phyloP scores from a whole-genome alignment of 2,797 vertebrate genomes.

The Melopsittacus undulatus region DNA sequence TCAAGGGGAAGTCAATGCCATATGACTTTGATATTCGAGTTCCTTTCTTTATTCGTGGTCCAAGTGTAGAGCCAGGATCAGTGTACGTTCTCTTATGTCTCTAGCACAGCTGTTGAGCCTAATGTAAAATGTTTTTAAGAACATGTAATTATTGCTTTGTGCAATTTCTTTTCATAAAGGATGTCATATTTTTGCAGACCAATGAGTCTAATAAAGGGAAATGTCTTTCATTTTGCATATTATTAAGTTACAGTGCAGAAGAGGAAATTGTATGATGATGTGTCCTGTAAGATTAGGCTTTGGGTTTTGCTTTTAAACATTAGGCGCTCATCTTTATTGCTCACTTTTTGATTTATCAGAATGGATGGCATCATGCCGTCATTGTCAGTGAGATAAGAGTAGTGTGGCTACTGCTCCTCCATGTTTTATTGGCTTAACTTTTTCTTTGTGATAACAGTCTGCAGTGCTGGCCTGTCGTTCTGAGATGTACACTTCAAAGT shows the following conservation, averaged over 20 bases:
- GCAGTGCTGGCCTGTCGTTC: background rate
- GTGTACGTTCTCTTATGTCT: constrained; percentile 81
- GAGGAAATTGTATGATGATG: background rate
- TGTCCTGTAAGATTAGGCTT: background rate
- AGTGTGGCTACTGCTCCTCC: background rate
- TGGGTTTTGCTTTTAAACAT: background rate
- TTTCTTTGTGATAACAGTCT: background rate
- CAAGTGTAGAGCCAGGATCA: constrained; percentile 92
- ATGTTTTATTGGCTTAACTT: background rate
- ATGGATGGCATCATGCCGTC: background rate
- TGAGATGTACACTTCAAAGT: background rate
- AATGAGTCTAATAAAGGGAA: constrained; percentile 3
- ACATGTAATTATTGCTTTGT: constrained; percentile 36
- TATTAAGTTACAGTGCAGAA: background rate
- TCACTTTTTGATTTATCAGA: background rate
- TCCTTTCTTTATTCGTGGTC: constrained; percentile 97
- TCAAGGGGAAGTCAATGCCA: constrained; percentile 99
- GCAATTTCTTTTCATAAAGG: constrained; percentile 33
- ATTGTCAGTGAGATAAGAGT: background rate
- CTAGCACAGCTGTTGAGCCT: constrained; percentile 35
- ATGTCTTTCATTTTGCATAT: background rate
- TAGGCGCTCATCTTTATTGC: background rate
- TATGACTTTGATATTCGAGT: constrained; percentile 99
- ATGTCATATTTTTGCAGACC: too few species aligned
- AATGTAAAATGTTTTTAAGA: constrained; percentile 41